These are phyloP conservation scores for Platycnemis pennipes DNA, from an alignment of 2,888 invertebrate species.

Conservation along the genomic window DNA sequence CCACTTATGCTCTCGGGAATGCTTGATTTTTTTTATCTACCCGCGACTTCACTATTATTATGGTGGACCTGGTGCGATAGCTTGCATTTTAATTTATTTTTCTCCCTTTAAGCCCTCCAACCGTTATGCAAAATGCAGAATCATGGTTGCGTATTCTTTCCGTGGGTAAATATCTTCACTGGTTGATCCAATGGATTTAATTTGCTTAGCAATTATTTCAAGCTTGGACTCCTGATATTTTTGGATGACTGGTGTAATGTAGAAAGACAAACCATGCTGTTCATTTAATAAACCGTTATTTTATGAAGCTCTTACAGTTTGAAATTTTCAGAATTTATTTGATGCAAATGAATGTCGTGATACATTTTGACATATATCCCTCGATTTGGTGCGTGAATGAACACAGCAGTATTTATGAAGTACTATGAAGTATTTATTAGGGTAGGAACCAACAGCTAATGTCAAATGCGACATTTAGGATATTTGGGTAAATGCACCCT, in stretches of 20 bases:
- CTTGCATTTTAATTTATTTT: slow-evolving; percentile 56
- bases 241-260: neutral
- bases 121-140: neutral
- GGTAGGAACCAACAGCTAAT: too few relatives aligned
- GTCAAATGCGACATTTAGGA: too few relatives aligned
- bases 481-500: too few relatives aligned
- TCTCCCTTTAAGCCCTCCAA: neutral
- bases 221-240: neutral
- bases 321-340: too few relatives aligned
- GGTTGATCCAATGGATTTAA: neutral
- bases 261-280: too few relatives aligned
- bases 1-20: neutral
- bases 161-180: neutral
- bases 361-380: too few relatives aligned
- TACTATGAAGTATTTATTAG: too few relatives aligned
- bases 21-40: neutral
- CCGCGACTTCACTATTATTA: slow-evolving; percentile 34
- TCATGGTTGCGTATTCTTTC: neutral
- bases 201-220: neutral
- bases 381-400: too few relatives aligned
- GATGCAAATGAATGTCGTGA: too few relatives aligned
- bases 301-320: too few relatives aligned
- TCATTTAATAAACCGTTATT: too few relatives aligned
- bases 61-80: neutral
- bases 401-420: too few relatives aligned